phyloP scores from a whole-genome alignment of 2,888 invertebrate species.

The Notocelia uddmanniana region DNA sequence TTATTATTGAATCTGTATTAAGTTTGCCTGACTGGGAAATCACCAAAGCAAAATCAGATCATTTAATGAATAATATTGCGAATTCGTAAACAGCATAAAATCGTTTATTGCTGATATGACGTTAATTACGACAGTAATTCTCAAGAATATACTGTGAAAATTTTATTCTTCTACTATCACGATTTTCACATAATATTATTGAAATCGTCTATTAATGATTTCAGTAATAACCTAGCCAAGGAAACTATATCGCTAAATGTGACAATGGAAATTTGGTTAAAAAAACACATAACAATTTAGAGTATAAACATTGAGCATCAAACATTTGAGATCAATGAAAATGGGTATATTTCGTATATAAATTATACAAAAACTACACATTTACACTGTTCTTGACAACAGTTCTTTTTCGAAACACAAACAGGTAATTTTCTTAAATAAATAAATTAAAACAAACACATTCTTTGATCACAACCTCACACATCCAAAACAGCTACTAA shows the following conservation, averaged over 20 bases:
- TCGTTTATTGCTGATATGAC: background rate
- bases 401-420: conserved; percentile 12
- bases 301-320: conserved; percentile 26
- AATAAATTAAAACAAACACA: conserved; percentile 44
- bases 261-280: conserved; percentile 8
- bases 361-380: background rate
- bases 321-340: conserved; percentile 12
- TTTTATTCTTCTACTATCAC: background rate
- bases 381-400: background rate
- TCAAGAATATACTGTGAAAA: background rate
- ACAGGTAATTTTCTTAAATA: conserved; percentile 19
- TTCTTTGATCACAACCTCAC: conserved; percentile 41
- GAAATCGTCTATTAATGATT: conserved; percentile 3
- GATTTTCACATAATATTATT: background rate
- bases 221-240: conserved; percentile 12
- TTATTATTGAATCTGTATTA: conserved; percentile 1
- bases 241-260: conserved; percentile 12
- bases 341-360: background rate
- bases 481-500: conserved; percentile 31
- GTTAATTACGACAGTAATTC: background rate
- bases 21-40: background rate
- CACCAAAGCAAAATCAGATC: conserved; percentile 11
- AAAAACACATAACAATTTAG: conserved; percentile 26
- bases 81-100: background rate
- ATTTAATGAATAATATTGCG: background rate